Evolutionary conservation across 1,140 invertebrate species (phyloP), one percentile per base, ranked within the genome.

Genomic region (Drosophila eugracilis): DNA sequence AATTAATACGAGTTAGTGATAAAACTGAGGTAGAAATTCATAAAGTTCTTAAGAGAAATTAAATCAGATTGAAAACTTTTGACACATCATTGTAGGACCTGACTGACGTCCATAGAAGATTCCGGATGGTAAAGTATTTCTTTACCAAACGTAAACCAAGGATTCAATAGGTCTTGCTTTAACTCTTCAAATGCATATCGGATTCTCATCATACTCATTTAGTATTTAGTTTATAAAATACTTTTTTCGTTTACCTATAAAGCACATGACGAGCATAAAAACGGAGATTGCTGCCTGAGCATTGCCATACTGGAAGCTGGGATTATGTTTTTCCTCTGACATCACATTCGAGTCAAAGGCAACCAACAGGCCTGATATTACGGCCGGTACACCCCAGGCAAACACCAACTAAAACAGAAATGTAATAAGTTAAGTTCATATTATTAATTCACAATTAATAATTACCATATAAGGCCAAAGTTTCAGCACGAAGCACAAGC

Each of bases 241-340:
- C 2, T 34, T 5, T 9, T 22, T 22, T 0, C 0, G 14, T 24
- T 17, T 92, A 95, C 94, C 94, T 75, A 96, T 93, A 72, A 96
- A 95, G 58, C 94, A 95, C 79, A 95, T 93, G 42, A 95, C 91
- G 17, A 96, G 91, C 24, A 96, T 85, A 42, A 94, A 93, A 19
- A 95, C 93, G 1, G 94, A 92, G n/a, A 95, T 92, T 5, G 94
- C 93, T 1, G 95, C 95, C 93, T 97, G 95, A 30, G 93, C 92
- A 76, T 93, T 93, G 1, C 96, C 96, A 90, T 96, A 95, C 75
- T 96, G 95, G 91, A 97, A 97, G 92, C 95, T 96, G 5, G 96
- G 95, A 92, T 96, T 96, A 69, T 93, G 92, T 52, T 94, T 93
- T 48, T 94, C 92, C 21, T 91, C 90, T 3, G 92, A 88, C 39